These are phyloP conservation scores for Caretta caretta DNA, from an alignment of 2,113 vertebrate genomes.

Conservation along the genomic window DNA sequence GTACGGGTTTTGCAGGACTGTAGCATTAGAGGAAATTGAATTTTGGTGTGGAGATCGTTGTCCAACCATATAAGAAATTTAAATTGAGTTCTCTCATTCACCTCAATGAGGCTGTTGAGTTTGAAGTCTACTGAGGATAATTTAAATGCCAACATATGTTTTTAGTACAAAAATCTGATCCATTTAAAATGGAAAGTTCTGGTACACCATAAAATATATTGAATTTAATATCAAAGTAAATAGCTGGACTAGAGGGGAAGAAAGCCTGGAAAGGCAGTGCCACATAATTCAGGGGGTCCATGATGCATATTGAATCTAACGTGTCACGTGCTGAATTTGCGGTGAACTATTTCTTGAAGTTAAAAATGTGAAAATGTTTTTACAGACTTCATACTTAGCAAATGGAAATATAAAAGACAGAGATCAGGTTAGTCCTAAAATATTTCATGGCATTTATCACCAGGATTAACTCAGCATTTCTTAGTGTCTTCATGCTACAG, in stretches of 20 bases:
- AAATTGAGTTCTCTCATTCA: not conserved
- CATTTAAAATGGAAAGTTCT: not conserved
- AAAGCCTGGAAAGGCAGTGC: not conserved
- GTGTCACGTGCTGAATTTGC: not conserved
- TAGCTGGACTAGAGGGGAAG: not conserved
- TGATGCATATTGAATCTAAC: constrained; percentile 14
- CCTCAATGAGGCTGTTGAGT: not conserved
- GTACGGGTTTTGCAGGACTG: not conserved
- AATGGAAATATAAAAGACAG: constrained; percentile 18
- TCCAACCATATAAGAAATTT: not conserved
- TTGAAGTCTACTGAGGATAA: not conserved
- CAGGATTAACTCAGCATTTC: constrained; percentile 16
- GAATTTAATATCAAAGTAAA: no score
- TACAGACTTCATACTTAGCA: constrained; percentile 18
- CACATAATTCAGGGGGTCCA: not conserved
- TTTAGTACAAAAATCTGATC: not conserved
- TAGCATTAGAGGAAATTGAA: not conserved
- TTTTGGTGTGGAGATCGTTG: not conserved
- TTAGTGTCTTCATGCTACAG: not conserved
- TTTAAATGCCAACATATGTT: not conserved
- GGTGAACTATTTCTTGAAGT: not conserved
- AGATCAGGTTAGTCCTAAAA: not conserved
- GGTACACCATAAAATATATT: not conserved
- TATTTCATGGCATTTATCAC: constrained; percentile 42
- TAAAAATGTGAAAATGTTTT: not conserved